These are phyloP conservation scores for Chrysolophus pictus DNA, from an alignment of 2,797 vertebrate species.

Conservation along the genomic window DNA sequence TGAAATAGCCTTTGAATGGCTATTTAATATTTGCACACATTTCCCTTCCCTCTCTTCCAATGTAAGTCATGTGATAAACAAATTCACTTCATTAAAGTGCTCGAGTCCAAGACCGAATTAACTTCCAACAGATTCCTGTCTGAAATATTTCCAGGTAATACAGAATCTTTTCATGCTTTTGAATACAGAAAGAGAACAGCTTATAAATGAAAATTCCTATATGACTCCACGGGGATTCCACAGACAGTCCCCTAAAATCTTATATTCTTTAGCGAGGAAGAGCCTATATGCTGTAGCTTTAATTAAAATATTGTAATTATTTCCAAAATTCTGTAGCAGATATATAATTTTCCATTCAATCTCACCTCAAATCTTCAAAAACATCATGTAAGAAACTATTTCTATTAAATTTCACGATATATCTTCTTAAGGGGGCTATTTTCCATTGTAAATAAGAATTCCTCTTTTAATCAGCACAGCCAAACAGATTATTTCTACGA, in stretches of 20 bases:
- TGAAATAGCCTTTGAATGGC: background rate
- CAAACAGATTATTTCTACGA: background rate
- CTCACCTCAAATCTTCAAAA: background rate
- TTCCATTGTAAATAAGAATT: background rate
- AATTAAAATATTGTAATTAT: background rate
- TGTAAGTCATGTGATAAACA: background rate
- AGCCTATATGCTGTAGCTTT: background rate
- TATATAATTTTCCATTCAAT: background rate
- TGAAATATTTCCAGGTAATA: constrained; percentile 4
- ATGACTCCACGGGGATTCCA: background rate
- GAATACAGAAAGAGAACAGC: background rate
- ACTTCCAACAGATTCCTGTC: background rate
- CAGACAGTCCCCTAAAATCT: background rate
- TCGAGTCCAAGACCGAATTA: background rate
- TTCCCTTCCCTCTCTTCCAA: constrained; percentile 18
- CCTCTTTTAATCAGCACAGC: background rate
- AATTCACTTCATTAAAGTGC: background rate
- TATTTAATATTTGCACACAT: background rate
- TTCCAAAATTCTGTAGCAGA: background rate
- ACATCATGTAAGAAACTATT: background rate
- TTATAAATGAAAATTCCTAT: background rate
- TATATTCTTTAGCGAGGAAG: background rate
- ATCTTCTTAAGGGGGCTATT: background rate
- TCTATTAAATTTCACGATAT: background rate
- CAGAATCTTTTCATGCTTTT: background rate